Conservation (phyloP, 1,140 invertebrate species). For the Hirudo medicinalis region DNA sequence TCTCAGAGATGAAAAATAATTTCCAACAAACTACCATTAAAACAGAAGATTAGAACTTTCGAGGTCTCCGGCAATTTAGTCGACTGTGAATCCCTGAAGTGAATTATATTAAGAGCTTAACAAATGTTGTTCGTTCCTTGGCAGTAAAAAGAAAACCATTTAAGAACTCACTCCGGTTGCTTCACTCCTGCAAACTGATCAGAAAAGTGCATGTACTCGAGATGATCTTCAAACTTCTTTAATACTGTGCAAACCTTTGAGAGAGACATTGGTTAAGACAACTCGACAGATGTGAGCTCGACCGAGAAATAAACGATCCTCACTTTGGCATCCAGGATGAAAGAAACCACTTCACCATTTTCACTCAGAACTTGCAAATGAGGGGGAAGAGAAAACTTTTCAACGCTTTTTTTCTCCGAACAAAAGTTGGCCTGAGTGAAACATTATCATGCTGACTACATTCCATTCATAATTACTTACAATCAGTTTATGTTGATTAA, state of each 20-base stretch:
- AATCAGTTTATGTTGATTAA: background rate
- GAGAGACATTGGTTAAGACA: constrained; percentile 15
- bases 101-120: constrained; percentile 22
- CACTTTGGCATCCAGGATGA: constrained; percentile 70
- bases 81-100: constrained; percentile 45
- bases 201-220: constrained; percentile 94
- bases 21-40: constrained; percentile 48
- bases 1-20: background rate
- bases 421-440: constrained; percentile 60
- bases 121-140: constrained; percentile 18
- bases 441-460: background rate
- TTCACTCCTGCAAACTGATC: constrained; percentile 82
- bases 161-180: constrained; percentile 66
- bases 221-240: constrained; percentile 65
- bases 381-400: constrained; percentile 69
- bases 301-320: constrained; percentile 15
- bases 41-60: constrained; percentile 66
- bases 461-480: background rate
- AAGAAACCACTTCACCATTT: constrained; percentile 67
- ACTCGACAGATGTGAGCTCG: too few species aligned
- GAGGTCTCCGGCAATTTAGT: constrained; percentile 57
- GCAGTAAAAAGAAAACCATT: too few species aligned
- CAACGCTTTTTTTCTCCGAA: constrained; percentile 68
- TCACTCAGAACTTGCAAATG: constrained; percentile 75
- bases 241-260: constrained; percentile 52